A percentile compares a stretch with the other conserved stretches of the same genome.
phyloP scores from a whole-genome alignment of 2,113 vertebrate species.

The Sakesphorus luctuosus region DNA sequence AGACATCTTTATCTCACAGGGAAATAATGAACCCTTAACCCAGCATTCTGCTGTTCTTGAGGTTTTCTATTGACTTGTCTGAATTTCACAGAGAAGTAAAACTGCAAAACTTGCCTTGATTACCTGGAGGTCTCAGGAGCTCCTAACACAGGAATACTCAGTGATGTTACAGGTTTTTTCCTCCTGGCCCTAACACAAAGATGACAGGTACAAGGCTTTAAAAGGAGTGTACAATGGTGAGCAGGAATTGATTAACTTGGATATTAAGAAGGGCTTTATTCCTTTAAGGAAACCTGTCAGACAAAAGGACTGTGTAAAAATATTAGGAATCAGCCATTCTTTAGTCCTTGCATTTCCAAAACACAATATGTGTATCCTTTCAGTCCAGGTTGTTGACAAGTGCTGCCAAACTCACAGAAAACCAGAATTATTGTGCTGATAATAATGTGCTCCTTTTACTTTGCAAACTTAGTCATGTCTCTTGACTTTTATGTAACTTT shows the following conservation, averaged over 20 bases:
- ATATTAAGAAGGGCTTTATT: neutral
- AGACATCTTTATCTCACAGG: neutral
- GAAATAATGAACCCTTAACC: neutral
- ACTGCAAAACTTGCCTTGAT: neutral
- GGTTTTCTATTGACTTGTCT: neutral
- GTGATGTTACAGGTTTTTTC: neutral
- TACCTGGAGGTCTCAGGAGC: constrained; percentile 2
- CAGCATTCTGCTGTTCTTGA: neutral
- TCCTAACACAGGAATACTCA: neutral
- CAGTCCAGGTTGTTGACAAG: neutral
- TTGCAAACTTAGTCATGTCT: neutral
- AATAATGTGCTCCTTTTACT: neutral
- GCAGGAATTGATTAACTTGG: neutral
- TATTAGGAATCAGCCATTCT: neutral
- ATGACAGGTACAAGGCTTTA: neutral
- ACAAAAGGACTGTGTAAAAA: neutral
- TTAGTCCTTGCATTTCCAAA: neutral
- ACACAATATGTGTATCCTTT: neutral
- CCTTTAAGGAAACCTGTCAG: neutral
- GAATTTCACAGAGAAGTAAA: constrained; percentile 8
- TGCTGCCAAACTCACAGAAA: neutral
- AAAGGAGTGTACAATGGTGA: neutral
- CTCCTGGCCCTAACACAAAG: neutral
- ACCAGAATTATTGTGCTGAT: neutral
- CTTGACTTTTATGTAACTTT: neutral